Percentiles rank a stretch among this genome's conserved stretches.
phyloP scores from a whole-genome alignment of 2,113 vertebrate genomes.

The Lepisosteus oculatus region DNA sequence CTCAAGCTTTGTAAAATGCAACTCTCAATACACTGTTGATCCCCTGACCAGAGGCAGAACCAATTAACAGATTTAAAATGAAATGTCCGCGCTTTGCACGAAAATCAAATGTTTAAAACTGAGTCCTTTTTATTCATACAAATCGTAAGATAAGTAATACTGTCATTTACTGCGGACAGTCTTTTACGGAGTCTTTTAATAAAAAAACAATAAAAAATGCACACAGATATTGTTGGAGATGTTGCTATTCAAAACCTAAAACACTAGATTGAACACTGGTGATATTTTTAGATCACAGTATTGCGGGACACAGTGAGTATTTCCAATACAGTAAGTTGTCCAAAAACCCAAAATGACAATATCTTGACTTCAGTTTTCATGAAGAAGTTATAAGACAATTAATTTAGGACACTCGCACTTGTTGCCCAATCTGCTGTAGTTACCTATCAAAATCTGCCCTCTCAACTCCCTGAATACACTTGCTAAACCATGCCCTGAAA shows the following conservation, averaged over 20 bases:
- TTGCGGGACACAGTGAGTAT: no score
- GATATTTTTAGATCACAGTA: no score
- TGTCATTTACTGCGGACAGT: no score
- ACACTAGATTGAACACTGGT: no score
- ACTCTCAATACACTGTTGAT: slow-evolving; percentile 25
- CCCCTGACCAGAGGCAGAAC: slow-evolving; percentile 17
- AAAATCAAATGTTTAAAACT: slow-evolving; percentile 12
- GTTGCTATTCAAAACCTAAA: no score
- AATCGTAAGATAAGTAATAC: no score
- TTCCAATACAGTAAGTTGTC: no score
- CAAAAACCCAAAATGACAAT: no score
- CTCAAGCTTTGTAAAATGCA: slow-evolving; percentile 78
- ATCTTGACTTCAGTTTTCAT: no score
- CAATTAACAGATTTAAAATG: slow-evolving; percentile 18
- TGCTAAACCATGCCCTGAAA: slow-evolving; percentile 86
- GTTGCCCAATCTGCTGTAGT: slow-evolving; percentile 57
- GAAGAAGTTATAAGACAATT: slow-evolving; percentile 28
- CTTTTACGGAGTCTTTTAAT: no score
- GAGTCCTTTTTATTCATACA: neutral
- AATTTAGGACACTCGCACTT: slow-evolving; percentile 35
- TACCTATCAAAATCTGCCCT: slow-evolving; percentile 83
- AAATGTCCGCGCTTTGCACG: neutral
- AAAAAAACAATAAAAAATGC: no score
- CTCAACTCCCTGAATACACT: slow-evolving; percentile 85
- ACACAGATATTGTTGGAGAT: no score